Conservation (phyloP, 37 sponge, comb jelly and placozoan species). For the Theonella swinhoei region DNA sequence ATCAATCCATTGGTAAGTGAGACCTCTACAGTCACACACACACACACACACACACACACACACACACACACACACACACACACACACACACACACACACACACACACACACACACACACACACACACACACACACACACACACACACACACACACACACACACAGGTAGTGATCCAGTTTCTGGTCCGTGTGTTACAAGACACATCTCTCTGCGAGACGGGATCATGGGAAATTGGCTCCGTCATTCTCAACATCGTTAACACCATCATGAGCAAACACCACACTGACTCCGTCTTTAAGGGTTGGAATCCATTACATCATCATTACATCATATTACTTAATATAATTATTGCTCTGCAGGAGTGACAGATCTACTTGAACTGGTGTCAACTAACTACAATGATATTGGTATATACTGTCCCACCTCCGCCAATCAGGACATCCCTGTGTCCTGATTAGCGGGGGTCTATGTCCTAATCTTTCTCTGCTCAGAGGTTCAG, state of each 20-base stretch:
- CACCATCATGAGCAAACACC: constrained; percentile 42
- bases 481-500: constrained; percentile 60
- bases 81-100: too few species aligned
- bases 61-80: too few species aligned
- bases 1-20: constrained; percentile 45
- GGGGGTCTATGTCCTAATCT: too few species aligned
- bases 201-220: constrained; percentile 28
- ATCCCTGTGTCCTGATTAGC: too few species aligned
- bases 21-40: too few species aligned
- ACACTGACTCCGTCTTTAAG: constrained; percentile 47
- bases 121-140: too few species aligned
- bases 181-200: constrained; percentile 19
- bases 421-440: too few species aligned
- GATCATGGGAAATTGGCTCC: constrained; percentile 56
- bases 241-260: constrained; percentile 30
- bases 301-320: constrained; percentile 6
- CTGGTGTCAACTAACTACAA: constrained; percentile 19
- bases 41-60: too few species aligned
- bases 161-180: constrained; percentile 57
- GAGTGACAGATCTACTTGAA: constrained; percentile 38
- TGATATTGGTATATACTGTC: constrained; percentile 47
- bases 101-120: too few species aligned
- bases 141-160: too few species aligned
- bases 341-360: too few species aligned
- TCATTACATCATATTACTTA: neutral